Base-by-base conservation (phyloP, 2,888 invertebrate genomes). In the Steinernema scapterisci region DNA sequence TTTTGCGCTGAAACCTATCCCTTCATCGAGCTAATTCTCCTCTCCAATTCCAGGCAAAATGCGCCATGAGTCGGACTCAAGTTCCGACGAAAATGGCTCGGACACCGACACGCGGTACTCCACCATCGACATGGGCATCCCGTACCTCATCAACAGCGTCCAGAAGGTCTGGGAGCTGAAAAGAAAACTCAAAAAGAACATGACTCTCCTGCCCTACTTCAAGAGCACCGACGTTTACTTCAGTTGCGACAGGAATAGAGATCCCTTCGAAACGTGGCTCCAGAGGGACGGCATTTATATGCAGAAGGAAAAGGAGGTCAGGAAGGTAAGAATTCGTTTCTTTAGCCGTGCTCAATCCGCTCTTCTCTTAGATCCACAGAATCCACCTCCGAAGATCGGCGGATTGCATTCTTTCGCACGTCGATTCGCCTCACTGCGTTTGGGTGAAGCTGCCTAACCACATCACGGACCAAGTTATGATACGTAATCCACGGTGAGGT, bases 351-450 rank as follows among this genome's bases (percentile, higher is more conserved):
- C 21, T 7, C 13, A 3, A 19, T 48, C 3, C 7, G 19, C 23
- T 23, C 16, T 21, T 21, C 52, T 72, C 43, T n/a, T n/a, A 72
- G 74, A 74, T 75, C 56, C 75, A 75, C 27, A 51, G 75, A 9
- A 52, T 75, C 25, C 51, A 46, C 25, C 38, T 75, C 6, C 75
- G 73, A 23, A n/a, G 44, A 9, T 46, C 31, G 1, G 51, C 72
- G 16, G 7, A 74, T 5, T 75, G 51, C 16, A 19, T 51, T n/a
- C 7, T 73, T 6, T 51, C 73, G 1, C 48, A 72, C 27, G 71
- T 52, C 16, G 54, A 27, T 9, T 75, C 75, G 1, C 75, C 75
- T 51, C 51, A 51, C 31, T 75, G 75, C 19, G 23, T 75, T n/a
- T 75, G 75, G 75, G 52, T 75, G 11, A 51, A 56, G 43, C 46